A percentile compares a stretch with the other conserved stretches of the same genome.
Evolutionary conservation across 2,113 vertebrate genomes (phyloP).

Genomic region (Laticauda colubrina): DNA sequence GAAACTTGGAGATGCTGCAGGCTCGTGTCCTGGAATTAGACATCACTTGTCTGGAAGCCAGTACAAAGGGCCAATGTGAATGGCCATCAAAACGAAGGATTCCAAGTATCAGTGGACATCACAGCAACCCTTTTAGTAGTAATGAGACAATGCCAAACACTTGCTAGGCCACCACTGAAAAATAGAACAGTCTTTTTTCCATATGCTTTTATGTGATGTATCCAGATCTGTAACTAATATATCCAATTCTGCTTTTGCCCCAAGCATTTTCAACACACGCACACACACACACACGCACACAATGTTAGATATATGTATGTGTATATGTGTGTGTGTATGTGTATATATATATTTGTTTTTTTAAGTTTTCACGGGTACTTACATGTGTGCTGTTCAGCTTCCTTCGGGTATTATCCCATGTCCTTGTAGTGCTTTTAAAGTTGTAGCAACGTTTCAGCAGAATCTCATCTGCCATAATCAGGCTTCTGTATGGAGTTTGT

Average conservation of each 20-base stretch:
- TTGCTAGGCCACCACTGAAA: slow-evolving; percentile 29
- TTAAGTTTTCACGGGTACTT: too few species aligned
- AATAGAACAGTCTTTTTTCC: slow-evolving; percentile 18
- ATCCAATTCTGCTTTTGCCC: slow-evolving; percentile 18
- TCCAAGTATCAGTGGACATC: slow-evolving; percentile 41
- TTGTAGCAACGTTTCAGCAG: too few species aligned
- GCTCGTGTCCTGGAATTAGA: slow-evolving; percentile 84
- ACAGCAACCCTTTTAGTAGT: slow-evolving; percentile 42
- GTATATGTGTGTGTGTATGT: too few species aligned
- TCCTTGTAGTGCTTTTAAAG: too few species aligned
- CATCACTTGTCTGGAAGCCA: slow-evolving; percentile 79
- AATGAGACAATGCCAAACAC: slow-evolving; percentile 30
- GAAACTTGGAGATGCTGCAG: slow-evolving; percentile 86
- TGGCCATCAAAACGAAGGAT: slow-evolving; percentile 34
- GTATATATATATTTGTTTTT: too few species aligned
- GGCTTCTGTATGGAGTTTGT: too few species aligned
- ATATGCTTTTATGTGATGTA: slow-evolving; percentile 6
- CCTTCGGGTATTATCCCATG: too few species aligned
- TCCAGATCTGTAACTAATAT: slow-evolving; percentile 18
- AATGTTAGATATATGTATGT: not conserved
- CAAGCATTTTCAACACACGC: slow-evolving; percentile 36
- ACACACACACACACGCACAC: not conserved
- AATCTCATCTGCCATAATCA: too few species aligned
- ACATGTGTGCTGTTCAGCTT: too few species aligned
- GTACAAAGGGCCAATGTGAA: slow-evolving; percentile 79